phyloP scores from a whole-genome alignment of 2,888 invertebrate genomes.

The Eledone cirrhosa region DNA sequence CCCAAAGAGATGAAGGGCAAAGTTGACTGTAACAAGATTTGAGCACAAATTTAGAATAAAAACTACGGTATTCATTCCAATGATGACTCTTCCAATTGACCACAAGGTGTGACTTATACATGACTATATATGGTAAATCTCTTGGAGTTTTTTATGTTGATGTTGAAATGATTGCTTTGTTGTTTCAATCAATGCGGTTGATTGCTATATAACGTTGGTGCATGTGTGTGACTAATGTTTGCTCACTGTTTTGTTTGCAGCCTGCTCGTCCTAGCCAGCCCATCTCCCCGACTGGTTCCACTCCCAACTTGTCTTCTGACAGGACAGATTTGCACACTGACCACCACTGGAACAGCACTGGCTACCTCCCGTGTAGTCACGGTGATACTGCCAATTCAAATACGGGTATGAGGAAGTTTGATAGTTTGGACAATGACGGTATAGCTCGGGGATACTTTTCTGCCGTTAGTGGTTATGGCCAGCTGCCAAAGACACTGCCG shows the following conservation, averaged over 20 bases:
- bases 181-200: too few relatives aligned
- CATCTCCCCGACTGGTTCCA: slow-evolving; percentile 55
- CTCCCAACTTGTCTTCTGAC: slow-evolving; percentile 53
- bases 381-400: slow-evolving; percentile 34
- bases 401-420: neutral
- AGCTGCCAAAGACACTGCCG: slow-evolving; percentile 21
- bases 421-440: slow-evolving; percentile 13
- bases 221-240: slow-evolving; percentile 24
- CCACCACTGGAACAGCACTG: slow-evolving; percentile 58
- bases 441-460: slow-evolving; percentile 22
- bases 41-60: too few relatives aligned
- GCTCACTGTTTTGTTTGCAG: slow-evolving; percentile 42
- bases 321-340: slow-evolving; percentile 47
- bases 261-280: slow-evolving; percentile 59
- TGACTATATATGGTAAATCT: too few relatives aligned
- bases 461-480: slow-evolving; percentile 11
- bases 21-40: too few relatives aligned
- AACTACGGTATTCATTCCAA: too few relatives aligned
- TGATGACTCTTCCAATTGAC: too few relatives aligned
- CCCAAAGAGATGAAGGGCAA: too few relatives aligned
- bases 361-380: slow-evolving; percentile 55
- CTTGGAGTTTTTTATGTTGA: too few relatives aligned
- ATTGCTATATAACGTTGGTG: neutral
- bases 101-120: too few relatives aligned
- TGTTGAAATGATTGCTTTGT: too few relatives aligned